A percentile compares a stretch with the other conserved stretches of the same genome.
Evolutionary conservation across 2,797 vertebrate genomes (phyloP).

Genomic region (Hoplostethus atlanticus): DNA sequence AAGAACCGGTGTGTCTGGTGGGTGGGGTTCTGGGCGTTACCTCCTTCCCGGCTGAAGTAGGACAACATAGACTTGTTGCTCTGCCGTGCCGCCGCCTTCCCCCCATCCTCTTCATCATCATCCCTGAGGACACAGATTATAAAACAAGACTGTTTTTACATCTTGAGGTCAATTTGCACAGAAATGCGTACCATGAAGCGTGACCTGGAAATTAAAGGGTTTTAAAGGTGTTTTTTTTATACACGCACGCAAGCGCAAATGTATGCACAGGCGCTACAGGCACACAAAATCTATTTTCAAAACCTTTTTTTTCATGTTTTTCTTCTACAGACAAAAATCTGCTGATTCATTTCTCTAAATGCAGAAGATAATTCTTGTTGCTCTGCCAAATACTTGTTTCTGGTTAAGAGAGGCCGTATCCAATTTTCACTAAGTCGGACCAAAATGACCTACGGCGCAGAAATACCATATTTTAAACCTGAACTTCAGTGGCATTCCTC

Average conservation of each 20-base stretch:
- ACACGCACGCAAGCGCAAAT: constrained; percentile 2
- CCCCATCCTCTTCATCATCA: constrained; percentile 81
- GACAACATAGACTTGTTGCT: constrained; percentile 82
- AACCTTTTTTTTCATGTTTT: not conserved
- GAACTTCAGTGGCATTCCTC: not conserved
- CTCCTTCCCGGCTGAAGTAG: constrained; percentile 78
- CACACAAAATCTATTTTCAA: constrained; percentile 3
- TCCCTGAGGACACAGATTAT: constrained; percentile 71
- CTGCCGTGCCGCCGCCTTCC: constrained; percentile 75
- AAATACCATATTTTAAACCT: constrained; percentile 3
- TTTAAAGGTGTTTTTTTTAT: constrained; percentile 21
- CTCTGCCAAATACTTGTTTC: not conserved
- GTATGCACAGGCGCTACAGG: constrained; percentile 5
- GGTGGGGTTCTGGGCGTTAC: constrained; percentile 20
- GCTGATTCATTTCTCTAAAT: not conserved
- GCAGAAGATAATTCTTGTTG: not conserved
- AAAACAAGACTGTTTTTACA: constrained; percentile 21
- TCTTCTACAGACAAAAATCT: not conserved
- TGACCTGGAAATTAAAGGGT: constrained; percentile 38
- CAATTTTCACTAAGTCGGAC: not conserved
- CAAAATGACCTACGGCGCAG: not conserved
- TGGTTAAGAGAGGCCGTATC: not conserved
- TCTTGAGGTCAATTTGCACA: constrained; percentile 48
- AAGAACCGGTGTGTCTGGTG: constrained; percentile 75
- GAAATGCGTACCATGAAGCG: constrained; percentile 21